A percentile compares a stretch with the other conserved stretches of the same genome.
Evolutionary conservation across 2,797 vertebrate genomes (phyloP).

Genomic region (Jordanella pulchra): DNA sequence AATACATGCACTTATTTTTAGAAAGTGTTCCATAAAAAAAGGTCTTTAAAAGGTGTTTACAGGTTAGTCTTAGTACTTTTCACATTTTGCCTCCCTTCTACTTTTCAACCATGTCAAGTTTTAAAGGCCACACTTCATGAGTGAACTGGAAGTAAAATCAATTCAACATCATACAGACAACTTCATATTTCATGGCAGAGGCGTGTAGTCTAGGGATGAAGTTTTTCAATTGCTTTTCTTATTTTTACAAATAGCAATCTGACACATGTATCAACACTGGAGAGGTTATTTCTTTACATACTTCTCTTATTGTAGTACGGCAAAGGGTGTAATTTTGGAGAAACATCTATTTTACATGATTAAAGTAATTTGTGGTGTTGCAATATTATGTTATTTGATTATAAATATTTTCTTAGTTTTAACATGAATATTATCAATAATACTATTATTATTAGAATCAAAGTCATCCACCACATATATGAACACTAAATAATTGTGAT

Average conservation of each 20-base stretch:
- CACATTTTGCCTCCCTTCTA: slow-evolving; percentile 28
- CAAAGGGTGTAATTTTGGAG: slow-evolving; percentile 44
- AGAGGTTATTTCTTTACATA: slow-evolving; percentile 24
- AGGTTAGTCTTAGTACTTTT: slow-evolving; percentile 45
- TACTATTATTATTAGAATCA: too few species aligned
- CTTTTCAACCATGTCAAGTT: slow-evolving; percentile 31
- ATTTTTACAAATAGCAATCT: slow-evolving; percentile 20
- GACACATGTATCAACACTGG: slow-evolving; percentile 16
- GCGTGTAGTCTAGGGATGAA: slow-evolving; percentile 26
- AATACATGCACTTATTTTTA: background rate
- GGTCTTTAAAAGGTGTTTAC: slow-evolving; percentile 10
- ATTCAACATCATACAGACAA: slow-evolving; percentile 58
- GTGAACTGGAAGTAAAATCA: slow-evolving; percentile 60
- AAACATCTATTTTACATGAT: slow-evolving; percentile 33
- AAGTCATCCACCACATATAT: too few species aligned
- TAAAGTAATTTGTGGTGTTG: slow-evolving; percentile 47
- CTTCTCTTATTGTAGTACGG: slow-evolving; percentile 6
- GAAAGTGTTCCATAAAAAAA: background rate
- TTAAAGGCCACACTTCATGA: slow-evolving; percentile 50
- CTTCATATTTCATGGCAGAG: slow-evolving; percentile 56
- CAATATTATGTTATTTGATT: too few species aligned
- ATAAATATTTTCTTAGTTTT: too few species aligned
- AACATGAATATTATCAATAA: too few species aligned
- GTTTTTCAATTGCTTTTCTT: slow-evolving; percentile 13
- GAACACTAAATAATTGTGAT: too few species aligned